Conservation (phyloP, 2,888 invertebrate species). For the Tiliacea citrago region DNA sequence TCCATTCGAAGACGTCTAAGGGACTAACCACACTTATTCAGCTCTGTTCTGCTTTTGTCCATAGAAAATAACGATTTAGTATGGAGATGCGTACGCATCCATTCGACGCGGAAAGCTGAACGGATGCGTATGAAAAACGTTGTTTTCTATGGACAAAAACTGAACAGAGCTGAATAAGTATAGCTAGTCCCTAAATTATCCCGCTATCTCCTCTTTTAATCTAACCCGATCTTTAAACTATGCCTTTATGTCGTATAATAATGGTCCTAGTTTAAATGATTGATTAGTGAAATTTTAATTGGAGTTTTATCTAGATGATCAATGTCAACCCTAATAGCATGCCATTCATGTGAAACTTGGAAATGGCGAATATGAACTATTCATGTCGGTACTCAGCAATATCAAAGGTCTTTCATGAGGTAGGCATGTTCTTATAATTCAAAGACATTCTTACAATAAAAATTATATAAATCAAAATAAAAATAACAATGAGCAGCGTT, state of each 20-base stretch:
- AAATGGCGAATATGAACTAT: background rate
- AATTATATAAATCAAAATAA: constrained; percentile 79
- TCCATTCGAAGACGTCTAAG: background rate
- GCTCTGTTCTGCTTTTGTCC: no score
- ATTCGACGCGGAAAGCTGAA: no score
- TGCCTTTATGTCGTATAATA: background rate
- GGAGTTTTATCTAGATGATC: background rate
- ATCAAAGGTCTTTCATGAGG: constrained; percentile 32
- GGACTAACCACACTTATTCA: no score
- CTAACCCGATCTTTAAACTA: background rate
- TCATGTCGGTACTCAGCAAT: constrained; percentile 3
- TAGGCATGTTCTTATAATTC: constrained; percentile 40
- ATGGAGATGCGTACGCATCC: no score
- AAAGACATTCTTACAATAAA: constrained; percentile 59
- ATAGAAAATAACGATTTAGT: no score
- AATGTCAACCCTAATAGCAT: background rate
- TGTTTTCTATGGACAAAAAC: no score
- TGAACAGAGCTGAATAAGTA: no score
- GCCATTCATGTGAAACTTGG: background rate
- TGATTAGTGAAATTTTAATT: background rate
- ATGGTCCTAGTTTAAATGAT: background rate
- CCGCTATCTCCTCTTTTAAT: background rate
- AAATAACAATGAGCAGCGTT: constrained; percentile 80
- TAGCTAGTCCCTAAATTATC: no score
- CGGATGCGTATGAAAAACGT: no score